phyloP scores from a whole-genome alignment of 2,113 vertebrate genomes.

The Trichomycterus rosablanca region DNA sequence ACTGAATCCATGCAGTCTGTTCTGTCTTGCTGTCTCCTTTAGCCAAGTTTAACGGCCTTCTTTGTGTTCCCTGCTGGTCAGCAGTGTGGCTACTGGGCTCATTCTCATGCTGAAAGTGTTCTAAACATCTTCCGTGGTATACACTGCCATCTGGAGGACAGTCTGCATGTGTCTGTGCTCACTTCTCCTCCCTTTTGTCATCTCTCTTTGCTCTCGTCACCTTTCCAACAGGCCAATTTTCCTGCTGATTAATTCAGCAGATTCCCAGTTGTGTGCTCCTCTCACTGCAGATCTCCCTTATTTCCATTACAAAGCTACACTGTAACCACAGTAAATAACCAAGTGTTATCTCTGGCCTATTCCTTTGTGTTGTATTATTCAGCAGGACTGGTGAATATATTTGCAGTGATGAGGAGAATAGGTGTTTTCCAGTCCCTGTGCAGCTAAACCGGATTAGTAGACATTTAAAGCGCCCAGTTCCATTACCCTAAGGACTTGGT shows the following conservation, averaged over 20 bases:
- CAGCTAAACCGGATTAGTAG: slow-evolving; percentile 68
- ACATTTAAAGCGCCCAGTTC: slow-evolving; percentile 64
- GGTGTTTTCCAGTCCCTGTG: too few relatives aligned
- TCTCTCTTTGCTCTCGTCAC: slow-evolving; percentile 12
- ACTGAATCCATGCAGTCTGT: too few relatives aligned
- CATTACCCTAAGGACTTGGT: slow-evolving; percentile 57
- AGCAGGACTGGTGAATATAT: slow-evolving; percentile 54
- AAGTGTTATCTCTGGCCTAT: slow-evolving; percentile 62
- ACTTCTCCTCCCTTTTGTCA: neutral
- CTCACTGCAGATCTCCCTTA: slow-evolving; percentile 23
- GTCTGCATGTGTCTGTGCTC: too few relatives aligned
- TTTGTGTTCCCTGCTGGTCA: too few relatives aligned
- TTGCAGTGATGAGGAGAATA: too few relatives aligned
- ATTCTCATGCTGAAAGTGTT: too few relatives aligned
- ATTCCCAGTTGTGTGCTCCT: slow-evolving; percentile 29
- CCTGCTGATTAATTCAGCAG: slow-evolving; percentile 27
- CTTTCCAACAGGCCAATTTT: slow-evolving; percentile 29
- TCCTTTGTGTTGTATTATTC: slow-evolving; percentile 60
- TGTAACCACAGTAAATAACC: slow-evolving; percentile 51
- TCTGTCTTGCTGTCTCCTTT: too few relatives aligned
- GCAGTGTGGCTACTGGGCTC: too few relatives aligned
- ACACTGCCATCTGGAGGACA: slow-evolving; percentile 59
- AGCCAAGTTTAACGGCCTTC: too few relatives aligned
- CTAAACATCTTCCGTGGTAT: neutral
- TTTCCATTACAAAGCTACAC: slow-evolving; percentile 42